Evolutionary conservation across 2,888 invertebrate genomes (phyloP).

Genomic region (Monopis laevigella): DNA sequence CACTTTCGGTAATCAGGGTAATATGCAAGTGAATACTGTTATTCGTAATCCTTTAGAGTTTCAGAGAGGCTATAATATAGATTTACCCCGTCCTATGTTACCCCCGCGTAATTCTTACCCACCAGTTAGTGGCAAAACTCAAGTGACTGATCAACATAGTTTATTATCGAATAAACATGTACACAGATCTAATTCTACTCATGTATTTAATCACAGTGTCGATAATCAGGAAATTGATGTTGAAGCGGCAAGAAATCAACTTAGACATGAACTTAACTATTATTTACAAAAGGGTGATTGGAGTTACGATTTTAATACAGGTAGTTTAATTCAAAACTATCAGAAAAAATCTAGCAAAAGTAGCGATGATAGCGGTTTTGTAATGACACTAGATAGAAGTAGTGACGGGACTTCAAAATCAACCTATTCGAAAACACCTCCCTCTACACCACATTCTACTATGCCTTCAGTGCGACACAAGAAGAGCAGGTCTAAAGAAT

Average conservation of each 20-base stretch:
- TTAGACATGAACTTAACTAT: conserved; percentile 57
- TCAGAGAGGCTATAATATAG: conserved; percentile 65
- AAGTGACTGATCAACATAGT: conserved; percentile 59
- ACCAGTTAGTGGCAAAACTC: conserved; percentile 65
- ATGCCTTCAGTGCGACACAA: conserved; percentile 57
- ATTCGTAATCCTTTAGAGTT: conserved; percentile 66
- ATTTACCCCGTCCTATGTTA: conserved; percentile 67
- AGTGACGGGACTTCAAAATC: conserved; percentile 61
- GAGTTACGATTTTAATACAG: conserved; percentile 60
- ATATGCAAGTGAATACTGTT: conserved; percentile 54
- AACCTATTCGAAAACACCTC: conserved; percentile 58
- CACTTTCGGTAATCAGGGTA: conserved; percentile 66
- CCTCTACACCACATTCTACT: conserved; percentile 55
- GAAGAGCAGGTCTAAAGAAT: conserved; percentile 57
- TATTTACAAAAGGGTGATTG: conserved; percentile 61
- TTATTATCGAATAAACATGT: conserved; percentile 63
- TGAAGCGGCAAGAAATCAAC: conserved; percentile 55
- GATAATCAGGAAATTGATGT: conserved; percentile 50
- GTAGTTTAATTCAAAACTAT: conserved; percentile 58
- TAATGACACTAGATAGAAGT: conserved; percentile 60
- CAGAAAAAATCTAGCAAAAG: conserved; percentile 62
- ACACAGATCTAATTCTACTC: conserved; percentile 71
- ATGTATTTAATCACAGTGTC: conserved; percentile 59
- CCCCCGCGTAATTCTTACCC: conserved; percentile 72
- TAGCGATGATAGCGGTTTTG: conserved; percentile 61